Evolutionary conservation across 92 coral and sea anemone genomes (phyloP), one percentile per base, ranked within the genome.

Genomic region (Nematostella vectensis): DNA sequence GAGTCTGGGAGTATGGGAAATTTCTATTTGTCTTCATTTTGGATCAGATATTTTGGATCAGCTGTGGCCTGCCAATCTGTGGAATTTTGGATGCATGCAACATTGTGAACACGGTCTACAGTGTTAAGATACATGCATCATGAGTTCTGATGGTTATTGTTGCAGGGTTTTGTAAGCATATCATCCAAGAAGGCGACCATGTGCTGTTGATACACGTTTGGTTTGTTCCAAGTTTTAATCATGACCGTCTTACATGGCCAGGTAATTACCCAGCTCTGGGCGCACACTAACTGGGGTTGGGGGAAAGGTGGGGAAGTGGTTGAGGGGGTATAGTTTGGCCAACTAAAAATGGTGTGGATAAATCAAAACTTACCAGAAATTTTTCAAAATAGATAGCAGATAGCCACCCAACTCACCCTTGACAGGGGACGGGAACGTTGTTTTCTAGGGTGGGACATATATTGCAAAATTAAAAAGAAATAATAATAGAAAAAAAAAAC

Each of bases 141-240:
- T 33, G 6, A 33, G 15, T 6, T 33, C 8, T 33, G 40, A 15
- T 6, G 6, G 6, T 33, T 33, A 15, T 33, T 33, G 40, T 15
- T 45, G 51, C 23, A 45, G 51, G 51, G 51, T 45, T 9, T 22
- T 45, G 51, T 17, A 45, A 17, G 18, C 51, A 45, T 45, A 11
- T 45, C 4, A 45, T 4, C 11, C 51, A 45, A 45, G 51, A 45
- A 4, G 51, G 51, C 4, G 51, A 45, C 18, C 17, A 4, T 4
- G 23, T 45, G 9, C 12, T 45, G 4, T 17, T 45, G 9, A 11
- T 45, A 6, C 51, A 45, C 18, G 21, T 45, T 22, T 45, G 18
- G 9, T 4, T 17, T 45, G 51, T 45, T 4, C 51, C 51, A 45
- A 19, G 23, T 4, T 45, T 45, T 45, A 22, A 45, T 4, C 21